Conservation (phyloP, 2,888 invertebrate genomes). For the Dicyrtomina minuta region DNA sequence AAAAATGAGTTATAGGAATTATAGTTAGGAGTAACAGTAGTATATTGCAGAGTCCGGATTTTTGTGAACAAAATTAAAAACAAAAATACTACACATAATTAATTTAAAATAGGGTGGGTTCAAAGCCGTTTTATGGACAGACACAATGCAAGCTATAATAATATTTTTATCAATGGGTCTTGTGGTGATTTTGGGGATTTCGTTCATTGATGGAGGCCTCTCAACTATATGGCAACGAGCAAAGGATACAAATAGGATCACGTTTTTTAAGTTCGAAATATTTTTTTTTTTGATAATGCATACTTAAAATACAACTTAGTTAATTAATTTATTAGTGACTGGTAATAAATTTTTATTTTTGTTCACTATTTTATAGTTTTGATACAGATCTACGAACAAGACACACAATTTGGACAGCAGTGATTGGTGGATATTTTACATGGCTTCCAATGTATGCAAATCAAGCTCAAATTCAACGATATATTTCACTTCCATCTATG, state of each 20-base stretch:
- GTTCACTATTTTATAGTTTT: constrained; percentile 41
- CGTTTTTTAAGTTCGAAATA: constrained; percentile 50
- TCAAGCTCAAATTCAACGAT: constrained; percentile 52
- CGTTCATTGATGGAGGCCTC: constrained; percentile 44
- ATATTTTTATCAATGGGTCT: constrained; percentile 41
- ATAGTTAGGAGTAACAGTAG: too few species aligned
- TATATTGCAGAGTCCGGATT: neutral
- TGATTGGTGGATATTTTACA: constrained; percentile 44
- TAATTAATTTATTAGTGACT: too few species aligned
- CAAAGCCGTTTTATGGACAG: constrained; percentile 45
- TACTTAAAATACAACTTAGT: too few species aligned
- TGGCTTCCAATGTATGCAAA: constrained; percentile 51
- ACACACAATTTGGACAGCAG: constrained; percentile 49
- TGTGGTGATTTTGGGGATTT: constrained; percentile 43
- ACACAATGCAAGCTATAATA: constrained; percentile 45
- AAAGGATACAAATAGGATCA: constrained; percentile 33
- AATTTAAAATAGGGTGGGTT: constrained; percentile 33
- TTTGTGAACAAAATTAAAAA: neutral
- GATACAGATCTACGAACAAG: constrained; percentile 44
- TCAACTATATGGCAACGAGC: constrained; percentile 43
- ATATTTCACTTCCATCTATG: constrained; percentile 47
- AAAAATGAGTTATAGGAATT: too few species aligned
- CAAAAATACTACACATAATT: too few species aligned
- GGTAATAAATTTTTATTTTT: too few species aligned
- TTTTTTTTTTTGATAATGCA: neutral